Percentiles rank a stretch among this genome's conserved stretches.
Conservation (phyloP, 2,113 vertebrate species). For the Erpornis zantholeuca region DNA sequence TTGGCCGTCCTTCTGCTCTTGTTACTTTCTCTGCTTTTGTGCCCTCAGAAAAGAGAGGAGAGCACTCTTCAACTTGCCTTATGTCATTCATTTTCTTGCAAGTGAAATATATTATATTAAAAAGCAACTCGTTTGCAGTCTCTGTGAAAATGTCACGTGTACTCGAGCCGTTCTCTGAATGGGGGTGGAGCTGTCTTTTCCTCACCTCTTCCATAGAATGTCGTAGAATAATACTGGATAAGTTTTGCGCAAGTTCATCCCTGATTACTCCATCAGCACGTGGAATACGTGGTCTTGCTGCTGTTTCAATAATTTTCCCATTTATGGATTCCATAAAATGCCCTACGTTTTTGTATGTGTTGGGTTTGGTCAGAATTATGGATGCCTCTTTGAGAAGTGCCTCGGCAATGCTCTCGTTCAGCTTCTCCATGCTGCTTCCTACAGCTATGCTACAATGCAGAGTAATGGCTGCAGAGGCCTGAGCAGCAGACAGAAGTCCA, state of each 20-base stretch:
- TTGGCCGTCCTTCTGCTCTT: neutral
- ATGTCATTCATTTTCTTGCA: constrained; percentile 85
- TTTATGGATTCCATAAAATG: constrained; percentile 85
- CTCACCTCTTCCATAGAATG: constrained; percentile 85
- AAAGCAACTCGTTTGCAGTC: constrained; percentile 83
- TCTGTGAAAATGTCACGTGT: constrained; percentile 78
- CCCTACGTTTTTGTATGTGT: constrained; percentile 76
- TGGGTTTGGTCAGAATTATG: constrained; percentile 79
- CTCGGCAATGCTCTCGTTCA: constrained; percentile 83
- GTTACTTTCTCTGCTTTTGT: neutral
- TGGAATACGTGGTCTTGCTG: constrained; percentile 74
- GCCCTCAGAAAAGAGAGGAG: constrained; percentile 16
- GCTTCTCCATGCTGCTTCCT: constrained; percentile 77
- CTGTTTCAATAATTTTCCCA: constrained; percentile 80
- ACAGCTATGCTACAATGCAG: constrained; percentile 76
- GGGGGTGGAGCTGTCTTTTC: constrained; percentile 62
- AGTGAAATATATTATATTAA: constrained; percentile 84
- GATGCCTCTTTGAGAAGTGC: constrained; percentile 85
- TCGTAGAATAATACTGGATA: constrained; percentile 86
- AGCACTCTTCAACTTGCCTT: constrained; percentile 64
- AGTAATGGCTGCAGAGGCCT: constrained; percentile 76
- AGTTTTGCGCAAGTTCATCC: constrained; percentile 84
- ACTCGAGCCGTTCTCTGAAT: constrained; percentile 45
- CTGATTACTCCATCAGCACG: constrained; percentile 71
- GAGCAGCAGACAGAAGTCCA: constrained; percentile 78